Conservation (phyloP, 2,797 vertebrate genomes). For the Hoplostethus mediterraneus region DNA sequence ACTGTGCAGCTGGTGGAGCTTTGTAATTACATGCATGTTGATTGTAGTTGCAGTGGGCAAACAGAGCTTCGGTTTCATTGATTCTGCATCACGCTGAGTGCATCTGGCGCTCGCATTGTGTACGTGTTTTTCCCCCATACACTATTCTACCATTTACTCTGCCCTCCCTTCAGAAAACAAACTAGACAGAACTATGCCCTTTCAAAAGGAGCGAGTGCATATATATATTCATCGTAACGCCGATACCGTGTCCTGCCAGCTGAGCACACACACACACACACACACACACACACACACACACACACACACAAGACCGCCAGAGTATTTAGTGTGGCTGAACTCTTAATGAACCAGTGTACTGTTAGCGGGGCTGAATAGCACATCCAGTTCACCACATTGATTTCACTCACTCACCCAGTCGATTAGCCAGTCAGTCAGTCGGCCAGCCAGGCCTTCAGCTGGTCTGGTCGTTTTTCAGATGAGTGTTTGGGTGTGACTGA, state of each 20-base stretch:
- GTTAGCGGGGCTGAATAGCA: constrained; percentile 68
- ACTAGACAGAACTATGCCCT: not conserved
- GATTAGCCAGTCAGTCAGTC: constrained; percentile 56
- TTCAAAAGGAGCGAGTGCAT: not conserved
- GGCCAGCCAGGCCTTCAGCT: constrained; percentile 19
- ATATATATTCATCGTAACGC: constrained; percentile 4
- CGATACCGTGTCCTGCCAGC: constrained; percentile 42
- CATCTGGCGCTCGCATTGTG: constrained; percentile 5
- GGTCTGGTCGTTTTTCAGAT: constrained; percentile 55
- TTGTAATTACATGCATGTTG: constrained; percentile 29
- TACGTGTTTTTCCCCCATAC: not conserved
- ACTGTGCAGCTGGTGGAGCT: constrained; percentile 26
- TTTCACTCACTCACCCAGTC: constrained; percentile 66
- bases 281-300: too few species aligned
- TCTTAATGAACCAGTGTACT: constrained; percentile 64
- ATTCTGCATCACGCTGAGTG: constrained; percentile 14
- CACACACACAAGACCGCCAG: constrained; percentile 47
- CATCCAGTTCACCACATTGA: constrained; percentile 73
- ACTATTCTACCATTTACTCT: too few species aligned
- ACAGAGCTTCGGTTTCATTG: constrained; percentile 8
- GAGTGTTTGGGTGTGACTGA: constrained; percentile 76
- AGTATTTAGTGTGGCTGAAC: constrained; percentile 68
- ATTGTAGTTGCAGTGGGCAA: constrained; percentile 26
- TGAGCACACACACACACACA: constrained; percentile 45
- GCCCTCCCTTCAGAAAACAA: too few species aligned